Evolutionary conservation across 1,140 invertebrate genomes (phyloP), one percentile per base, ranked within the genome.

Genomic region (Trichonephila clavipes): DNA sequence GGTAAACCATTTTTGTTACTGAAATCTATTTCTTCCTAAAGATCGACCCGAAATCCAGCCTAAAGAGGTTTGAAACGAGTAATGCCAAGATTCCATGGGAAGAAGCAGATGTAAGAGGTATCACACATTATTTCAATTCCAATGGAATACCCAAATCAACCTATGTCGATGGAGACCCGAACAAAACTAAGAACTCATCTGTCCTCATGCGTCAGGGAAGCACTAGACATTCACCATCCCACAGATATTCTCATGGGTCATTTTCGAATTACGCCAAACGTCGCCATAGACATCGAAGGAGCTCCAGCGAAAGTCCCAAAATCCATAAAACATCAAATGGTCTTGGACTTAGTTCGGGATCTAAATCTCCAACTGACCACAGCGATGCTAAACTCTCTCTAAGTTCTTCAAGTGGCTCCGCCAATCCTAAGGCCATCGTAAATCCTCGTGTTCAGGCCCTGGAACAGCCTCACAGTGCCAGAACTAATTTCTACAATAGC

Each of bases 301-400:
- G 92, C 6, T 93, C 92, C n/a, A 93, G 92, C 34, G 92, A 93
- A 16, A 93, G 92, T 21, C 86, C 85, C 12, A 93, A 93, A 88
- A 69, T 88, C 16, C 44, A 59, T 16, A 93, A 93, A 77, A 34
- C 19, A 8, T 10, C 34, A 2, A 93, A 93, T 12, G 85, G 69
- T 21, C 59, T 88, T 10, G 58, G 66, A 14, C 62, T 58, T n/a
- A 83, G 44, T 19, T 93, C 83, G 0, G 81, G 69, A 62, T 87
- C 83, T 0, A 93, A 93, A 59, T 93, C 85, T 8, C 61, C 85
- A 3, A 34, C 72, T 14, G 85, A 93, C 40, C 21, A 81, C 2
- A 88, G 87, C 21, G 85, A 93, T 6, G 58, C 85, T 12, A 88
- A 93, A 82, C 34, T 82, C 1, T 88, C 66, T 5, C 24, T 61